phyloP scores from a whole-genome alignment of 2,888 invertebrate genomes.

The Pelosia muscerda region DNA sequence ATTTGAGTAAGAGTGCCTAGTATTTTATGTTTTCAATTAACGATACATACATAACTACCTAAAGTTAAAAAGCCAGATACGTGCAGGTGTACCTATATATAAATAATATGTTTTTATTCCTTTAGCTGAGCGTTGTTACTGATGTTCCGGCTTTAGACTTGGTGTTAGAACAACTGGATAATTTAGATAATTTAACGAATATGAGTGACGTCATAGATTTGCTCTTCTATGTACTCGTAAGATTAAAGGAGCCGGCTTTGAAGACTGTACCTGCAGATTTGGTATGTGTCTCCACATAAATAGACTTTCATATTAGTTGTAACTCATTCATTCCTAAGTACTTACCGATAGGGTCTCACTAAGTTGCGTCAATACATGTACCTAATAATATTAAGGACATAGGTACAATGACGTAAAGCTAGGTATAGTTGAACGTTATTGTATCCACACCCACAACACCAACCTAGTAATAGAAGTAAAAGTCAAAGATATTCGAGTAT shows the following conservation, averaged over 20 bases:
- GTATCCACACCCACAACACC: too few relatives aligned
- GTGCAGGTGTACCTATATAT: neutral
- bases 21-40: neutral
- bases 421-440: too few relatives aligned
- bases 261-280: constrained; percentile 84
- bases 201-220: constrained; percentile 87
- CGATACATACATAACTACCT: neutral
- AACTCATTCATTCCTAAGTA: neutral
- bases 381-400: too few relatives aligned
- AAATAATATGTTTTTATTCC: constrained; percentile 36
- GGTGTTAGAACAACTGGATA: constrained; percentile 81
- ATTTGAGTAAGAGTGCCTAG: neutral
- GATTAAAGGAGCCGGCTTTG: constrained; percentile 87
- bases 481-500: too few relatives aligned
- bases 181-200: constrained; percentile 74
- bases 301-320: neutral
- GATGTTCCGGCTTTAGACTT: constrained; percentile 86
- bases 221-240: constrained; percentile 89
- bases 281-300: constrained; percentile 67
- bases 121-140: constrained; percentile 86
- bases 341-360: too few relatives aligned
- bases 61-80: neutral
- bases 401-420: too few relatives aligned
- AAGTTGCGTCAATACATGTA: too few relatives aligned
- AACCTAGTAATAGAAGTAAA: too few relatives aligned